phyloP scores from a whole-genome alignment of 37 sponge, comb jelly and placozoan genomes.

The Ephydatia muelleri region DNA sequence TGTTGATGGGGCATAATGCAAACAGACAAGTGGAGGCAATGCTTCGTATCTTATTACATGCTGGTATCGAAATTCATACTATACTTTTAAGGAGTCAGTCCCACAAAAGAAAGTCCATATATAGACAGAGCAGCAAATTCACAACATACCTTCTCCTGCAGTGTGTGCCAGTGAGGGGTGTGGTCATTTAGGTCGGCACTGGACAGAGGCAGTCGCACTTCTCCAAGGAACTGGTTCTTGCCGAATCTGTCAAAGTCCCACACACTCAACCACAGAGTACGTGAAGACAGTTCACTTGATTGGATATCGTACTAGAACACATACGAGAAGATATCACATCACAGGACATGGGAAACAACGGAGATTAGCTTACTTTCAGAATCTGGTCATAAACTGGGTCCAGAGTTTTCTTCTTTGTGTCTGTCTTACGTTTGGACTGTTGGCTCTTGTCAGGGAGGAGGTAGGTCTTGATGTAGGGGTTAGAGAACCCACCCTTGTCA shows the following conservation, averaged over 20 bases:
- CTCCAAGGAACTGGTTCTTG: conserved; percentile 69
- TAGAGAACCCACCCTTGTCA: conserved; percentile 29
- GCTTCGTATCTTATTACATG: too few species aligned
- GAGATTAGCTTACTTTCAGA: conserved; percentile 27
- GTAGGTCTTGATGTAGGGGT: conserved; percentile 69
- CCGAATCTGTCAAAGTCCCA: conserved; percentile 79
- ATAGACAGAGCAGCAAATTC: too few species aligned
- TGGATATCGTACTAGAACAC: conserved; percentile 26
- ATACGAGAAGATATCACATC: background rate
- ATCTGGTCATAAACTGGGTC: conserved; percentile 44
- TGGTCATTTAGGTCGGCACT: conserved; percentile 41
- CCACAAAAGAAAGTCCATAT: too few species aligned
- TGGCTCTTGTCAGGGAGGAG: conserved; percentile 56
- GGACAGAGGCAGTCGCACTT: conserved; percentile 59
- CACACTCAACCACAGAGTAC: conserved; percentile 64
- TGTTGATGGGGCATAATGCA: too few species aligned
- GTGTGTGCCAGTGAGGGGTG: conserved; percentile 52
- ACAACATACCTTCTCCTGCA: conserved; percentile 49
- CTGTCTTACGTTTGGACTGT: conserved; percentile 51
- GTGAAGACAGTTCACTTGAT: conserved; percentile 1
- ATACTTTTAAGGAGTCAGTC: too few species aligned
- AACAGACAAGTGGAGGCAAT: too few species aligned
- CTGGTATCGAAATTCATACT: too few species aligned
- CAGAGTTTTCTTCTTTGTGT: conserved; percentile 28
- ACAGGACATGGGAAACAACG: background rate